phyloP scores from a whole-genome alignment of 2,113 vertebrate genomes.

The Plecturocebus donacophilus region DNA sequence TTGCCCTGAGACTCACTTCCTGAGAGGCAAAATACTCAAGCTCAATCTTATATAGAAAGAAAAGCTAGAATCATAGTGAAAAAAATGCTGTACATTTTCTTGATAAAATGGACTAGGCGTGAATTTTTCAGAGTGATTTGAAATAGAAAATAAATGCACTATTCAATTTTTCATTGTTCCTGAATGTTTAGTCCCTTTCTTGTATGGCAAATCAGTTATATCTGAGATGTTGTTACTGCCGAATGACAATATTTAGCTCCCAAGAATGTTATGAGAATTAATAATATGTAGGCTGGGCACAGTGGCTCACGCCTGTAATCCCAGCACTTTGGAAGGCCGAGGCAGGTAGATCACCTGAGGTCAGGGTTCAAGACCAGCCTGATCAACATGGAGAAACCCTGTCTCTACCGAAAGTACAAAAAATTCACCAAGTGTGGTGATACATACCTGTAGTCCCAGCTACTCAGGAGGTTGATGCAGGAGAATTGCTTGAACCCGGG shows the following conservation, averaged over 20 bases:
- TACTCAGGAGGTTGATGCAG: no score
- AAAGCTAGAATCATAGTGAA: not conserved
- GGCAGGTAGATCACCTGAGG: no score
- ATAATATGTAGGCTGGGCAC: not conserved
- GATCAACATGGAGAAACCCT: no score
- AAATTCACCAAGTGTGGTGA: no score
- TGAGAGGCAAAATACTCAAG: not conserved
- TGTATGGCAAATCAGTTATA: not conserved
- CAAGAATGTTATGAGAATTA: not conserved
- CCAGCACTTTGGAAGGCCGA: no score
- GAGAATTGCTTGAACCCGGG: no score
- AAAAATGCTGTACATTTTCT: not conserved
- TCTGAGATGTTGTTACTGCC: not conserved
- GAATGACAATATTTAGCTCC: not conserved
- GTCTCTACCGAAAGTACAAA: no score
- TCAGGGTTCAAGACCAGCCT: no score
- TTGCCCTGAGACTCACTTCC: not conserved
- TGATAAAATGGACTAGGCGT: not conserved
- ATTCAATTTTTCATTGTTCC: not conserved
- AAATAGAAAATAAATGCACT: not conserved
- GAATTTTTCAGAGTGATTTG: not conserved
- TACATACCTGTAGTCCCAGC: no score
- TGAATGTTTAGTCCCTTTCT: not conserved
- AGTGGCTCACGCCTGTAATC: no score
- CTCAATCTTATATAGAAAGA: not conserved